phyloP scores from a whole-genome alignment of 64 coral and sea anemone species.

The Pocillopora damicornis region DNA sequence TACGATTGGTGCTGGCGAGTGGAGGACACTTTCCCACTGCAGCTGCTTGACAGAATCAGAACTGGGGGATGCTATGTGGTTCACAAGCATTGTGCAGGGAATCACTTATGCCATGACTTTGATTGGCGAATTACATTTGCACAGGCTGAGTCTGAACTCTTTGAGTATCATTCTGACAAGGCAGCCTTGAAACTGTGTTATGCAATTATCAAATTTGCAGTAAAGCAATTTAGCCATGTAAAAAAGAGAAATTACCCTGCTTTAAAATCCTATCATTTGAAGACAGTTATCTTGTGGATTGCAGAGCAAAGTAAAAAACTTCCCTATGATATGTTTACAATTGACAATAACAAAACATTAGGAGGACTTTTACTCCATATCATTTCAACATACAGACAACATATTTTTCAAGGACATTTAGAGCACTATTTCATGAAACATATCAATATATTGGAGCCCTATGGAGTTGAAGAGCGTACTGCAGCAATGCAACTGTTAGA shows the following conservation, averaged over 20 bases:
- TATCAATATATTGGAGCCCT: slow-evolving; percentile 20
- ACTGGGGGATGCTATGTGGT: neutral
- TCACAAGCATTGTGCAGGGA: slow-evolving; percentile 14
- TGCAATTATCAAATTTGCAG: slow-evolving; percentile 31
- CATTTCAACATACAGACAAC: slow-evolving; percentile 25
- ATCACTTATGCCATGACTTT: slow-evolving; percentile 21
- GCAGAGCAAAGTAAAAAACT: slow-evolving; percentile 16
- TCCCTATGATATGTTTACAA: slow-evolving; percentile 20
- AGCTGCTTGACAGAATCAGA: slow-evolving; percentile 18
- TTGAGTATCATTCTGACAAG: slow-evolving; percentile 35
- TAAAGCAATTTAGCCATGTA: slow-evolving; percentile 10
- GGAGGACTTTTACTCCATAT: slow-evolving; percentile 5
- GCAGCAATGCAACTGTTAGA: slow-evolving; percentile 22
- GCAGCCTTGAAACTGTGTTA: slow-evolving; percentile 22
- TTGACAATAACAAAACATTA: slow-evolving; percentile 13
- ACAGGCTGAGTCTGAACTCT: slow-evolving; percentile 17
- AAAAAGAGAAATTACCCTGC: slow-evolving; percentile 19
- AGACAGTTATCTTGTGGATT: slow-evolving; percentile 27
- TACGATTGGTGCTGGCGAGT: slow-evolving; percentile 4
- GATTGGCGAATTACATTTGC: slow-evolving; percentile 31
- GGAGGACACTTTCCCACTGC: neutral
- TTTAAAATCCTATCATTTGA: slow-evolving; percentile 26
- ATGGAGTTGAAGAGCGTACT: slow-evolving; percentile 2
- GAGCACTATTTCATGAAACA: slow-evolving; percentile 12
- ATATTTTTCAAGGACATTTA: slow-evolving; percentile 13